Evolutionary conservation across 2,797 vertebrate genomes (phyloP), one percentile per base, ranked within the genome.

Genomic region (Cryptoblepharus egeriae): DNA sequence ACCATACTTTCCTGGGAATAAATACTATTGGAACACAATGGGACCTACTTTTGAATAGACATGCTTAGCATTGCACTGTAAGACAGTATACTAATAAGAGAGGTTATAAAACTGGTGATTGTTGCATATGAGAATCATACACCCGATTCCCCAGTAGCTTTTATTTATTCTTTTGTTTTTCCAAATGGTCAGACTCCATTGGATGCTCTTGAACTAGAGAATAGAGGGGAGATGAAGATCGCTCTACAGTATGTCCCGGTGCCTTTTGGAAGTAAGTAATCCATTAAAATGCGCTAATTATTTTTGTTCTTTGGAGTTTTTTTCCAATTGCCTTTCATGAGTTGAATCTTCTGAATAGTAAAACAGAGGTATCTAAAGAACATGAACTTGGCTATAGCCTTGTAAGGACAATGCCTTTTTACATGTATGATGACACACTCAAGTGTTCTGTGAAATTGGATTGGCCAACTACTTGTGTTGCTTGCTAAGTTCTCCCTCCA

Each of bases 191-290:
- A 95, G 90, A 92, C 95, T 83, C 91, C 94, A 20, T 84, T 94
- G 13, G 76, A 73, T 81, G 78, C 92, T 73, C 86, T 92, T 58
- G 93, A 96, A 70, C 74, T 86, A 60, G 96, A 97, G 92, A 92
- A 93, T 88, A 95, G 93, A 94, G 98, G 97, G 80, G 96, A 96
- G 86, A 97, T 99, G 93, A 98, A 96, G 93, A 88, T 99, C 22
- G 96, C 97, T 28, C 93, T 99, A 35, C 96, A 97, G 74, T 99
- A 98, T 74, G 91, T 98, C 67, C 96, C 94, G 1, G 94, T 96
- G 88, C 95, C 95, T 18, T 37, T 84, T 49, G 93, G 94, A 86
- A 95, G 98, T 99, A 95, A 91, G 94, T 52, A 39, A n/a, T 82
- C 20, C 28, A 77, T 0, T 78, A 79, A 83, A 24, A 26, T 4